These are phyloP conservation scores for Emydoidea blandingii DNA, from an alignment of 2,797 vertebrate species.

Conservation along the genomic window DNA sequence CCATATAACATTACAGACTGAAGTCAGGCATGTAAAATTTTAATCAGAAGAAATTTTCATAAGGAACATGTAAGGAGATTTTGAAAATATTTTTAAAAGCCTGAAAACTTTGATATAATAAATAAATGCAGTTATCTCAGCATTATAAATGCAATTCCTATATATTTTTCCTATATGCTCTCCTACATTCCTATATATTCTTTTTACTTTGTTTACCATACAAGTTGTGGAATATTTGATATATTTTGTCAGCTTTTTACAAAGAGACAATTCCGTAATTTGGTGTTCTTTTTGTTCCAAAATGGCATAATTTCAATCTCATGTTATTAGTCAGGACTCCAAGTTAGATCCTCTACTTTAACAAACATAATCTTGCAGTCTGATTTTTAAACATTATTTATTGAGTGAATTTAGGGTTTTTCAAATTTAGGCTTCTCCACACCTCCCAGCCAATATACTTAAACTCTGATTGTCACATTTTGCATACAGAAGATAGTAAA, in stretches of 20 bases:
- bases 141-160: neutral
- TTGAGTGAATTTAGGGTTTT: neutral
- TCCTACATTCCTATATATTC: neutral
- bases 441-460: neutral
- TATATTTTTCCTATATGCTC: neutral
- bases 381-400: neutral
- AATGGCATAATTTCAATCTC: neutral
- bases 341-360: neutral
- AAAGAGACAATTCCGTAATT: neutral
- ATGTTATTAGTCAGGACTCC: neutral
- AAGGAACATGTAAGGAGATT: neutral
- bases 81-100: neutral
- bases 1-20: neutral
- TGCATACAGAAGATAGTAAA: neutral
- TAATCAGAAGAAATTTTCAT: neutral
- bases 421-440: neutral
- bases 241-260: neutral
- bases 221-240: neutral
- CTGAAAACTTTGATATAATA: slow-evolving; percentile 16
- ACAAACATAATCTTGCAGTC: neutral
- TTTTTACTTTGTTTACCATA: neutral
- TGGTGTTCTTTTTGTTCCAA: neutral
- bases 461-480: neutral
- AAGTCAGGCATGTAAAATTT: neutral
- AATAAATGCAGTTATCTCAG: neutral